Evolutionary conservation across 2,797 vertebrate genomes (phyloP).

Genomic region (Morus bassanus): DNA sequence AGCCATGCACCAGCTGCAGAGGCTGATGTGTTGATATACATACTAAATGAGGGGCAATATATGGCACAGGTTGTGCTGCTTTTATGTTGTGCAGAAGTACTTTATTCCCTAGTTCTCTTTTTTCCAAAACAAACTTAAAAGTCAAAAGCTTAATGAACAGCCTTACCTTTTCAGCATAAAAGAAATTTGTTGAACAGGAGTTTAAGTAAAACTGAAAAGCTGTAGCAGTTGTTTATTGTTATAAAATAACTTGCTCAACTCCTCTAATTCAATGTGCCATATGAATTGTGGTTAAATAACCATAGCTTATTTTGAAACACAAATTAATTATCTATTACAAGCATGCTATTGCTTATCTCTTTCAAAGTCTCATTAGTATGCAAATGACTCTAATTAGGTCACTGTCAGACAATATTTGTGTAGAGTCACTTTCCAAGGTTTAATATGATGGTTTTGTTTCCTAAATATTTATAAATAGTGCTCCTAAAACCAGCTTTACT

Average conservation of each 20-base stretch:
- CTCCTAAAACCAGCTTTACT: slow-evolving; percentile 66
- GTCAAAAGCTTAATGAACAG: slow-evolving; percentile 13
- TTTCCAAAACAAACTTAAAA: slow-evolving; percentile 16
- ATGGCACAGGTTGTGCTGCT: not conserved
- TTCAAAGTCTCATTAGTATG: slow-evolving; percentile 80
- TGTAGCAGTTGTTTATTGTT: slow-evolving; percentile 57
- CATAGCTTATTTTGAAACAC: slow-evolving; percentile 76
- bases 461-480: slow-evolving; percentile 70
- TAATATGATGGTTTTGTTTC: slow-evolving; percentile 58
- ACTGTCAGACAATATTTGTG: slow-evolving; percentile 77
- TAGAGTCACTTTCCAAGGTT: slow-evolving; percentile 70
- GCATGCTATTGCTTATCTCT: slow-evolving; percentile 74
- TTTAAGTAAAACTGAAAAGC: slow-evolving; percentile 61
- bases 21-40: not conserved
- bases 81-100: slow-evolving; percentile 3
- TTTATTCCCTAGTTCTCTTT: not conserved
- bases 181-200: not conserved
- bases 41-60: not conserved
- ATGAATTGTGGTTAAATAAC: slow-evolving; percentile 73
- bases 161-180: slow-evolving; percentile 2
- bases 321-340: slow-evolving; percentile 82
- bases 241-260: slow-evolving; percentile 64
- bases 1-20: not conserved
- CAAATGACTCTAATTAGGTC: slow-evolving; percentile 82
- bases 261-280: slow-evolving; percentile 69